Evolutionary conservation across 2,113 vertebrate genomes (phyloP).

Genomic region (Antennarius striatus): DNA sequence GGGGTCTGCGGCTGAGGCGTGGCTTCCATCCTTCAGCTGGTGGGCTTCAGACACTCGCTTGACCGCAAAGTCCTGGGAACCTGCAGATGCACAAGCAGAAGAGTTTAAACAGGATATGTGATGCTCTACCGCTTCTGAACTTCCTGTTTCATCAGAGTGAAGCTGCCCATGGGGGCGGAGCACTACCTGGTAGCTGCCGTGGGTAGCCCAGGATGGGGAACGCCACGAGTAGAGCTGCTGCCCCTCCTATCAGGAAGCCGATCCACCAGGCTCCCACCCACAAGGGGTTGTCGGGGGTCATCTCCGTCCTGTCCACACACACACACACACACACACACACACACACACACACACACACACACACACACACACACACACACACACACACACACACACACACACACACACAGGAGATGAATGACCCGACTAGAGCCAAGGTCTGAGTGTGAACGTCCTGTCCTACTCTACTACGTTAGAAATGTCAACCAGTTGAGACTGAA

Average conservation of each 20-base stretch:
- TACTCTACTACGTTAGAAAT: too few species aligned
- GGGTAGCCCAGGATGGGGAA: slow-evolving; percentile 93
- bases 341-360: slow-evolving; percentile 3
- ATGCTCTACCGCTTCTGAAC: too few species aligned
- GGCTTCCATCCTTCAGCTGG: slow-evolving; percentile 84
- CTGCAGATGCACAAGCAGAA: slow-evolving; percentile 64
- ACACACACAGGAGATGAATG: too few species aligned
- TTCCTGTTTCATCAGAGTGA: too few species aligned
- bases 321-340: slow-evolving; percentile 11
- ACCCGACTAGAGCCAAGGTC: too few species aligned
- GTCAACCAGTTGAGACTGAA: too few species aligned
- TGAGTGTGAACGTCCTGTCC: too few species aligned
- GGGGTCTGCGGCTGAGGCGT: slow-evolving; percentile 75
- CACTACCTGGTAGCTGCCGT: slow-evolving; percentile 88
- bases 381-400: slow-evolving; percentile 15
- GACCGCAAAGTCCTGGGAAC: slow-evolving; percentile 84
- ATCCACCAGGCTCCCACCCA: slow-evolving; percentile 99
- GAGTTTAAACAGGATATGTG: neutral
- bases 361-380: slow-evolving; percentile 13
- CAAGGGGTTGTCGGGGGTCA: slow-evolving; percentile 87
- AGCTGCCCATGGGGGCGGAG: too few species aligned
- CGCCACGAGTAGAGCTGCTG: slow-evolving; percentile 82
- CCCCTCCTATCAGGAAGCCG: slow-evolving; percentile 89
- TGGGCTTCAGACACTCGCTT: slow-evolving; percentile 88
- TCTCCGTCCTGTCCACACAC: slow-evolving; percentile 72